These are phyloP conservation scores for Tenthredo distinguenda DNA, from an alignment of 2,888 invertebrate genomes.

Conservation along the genomic window DNA sequence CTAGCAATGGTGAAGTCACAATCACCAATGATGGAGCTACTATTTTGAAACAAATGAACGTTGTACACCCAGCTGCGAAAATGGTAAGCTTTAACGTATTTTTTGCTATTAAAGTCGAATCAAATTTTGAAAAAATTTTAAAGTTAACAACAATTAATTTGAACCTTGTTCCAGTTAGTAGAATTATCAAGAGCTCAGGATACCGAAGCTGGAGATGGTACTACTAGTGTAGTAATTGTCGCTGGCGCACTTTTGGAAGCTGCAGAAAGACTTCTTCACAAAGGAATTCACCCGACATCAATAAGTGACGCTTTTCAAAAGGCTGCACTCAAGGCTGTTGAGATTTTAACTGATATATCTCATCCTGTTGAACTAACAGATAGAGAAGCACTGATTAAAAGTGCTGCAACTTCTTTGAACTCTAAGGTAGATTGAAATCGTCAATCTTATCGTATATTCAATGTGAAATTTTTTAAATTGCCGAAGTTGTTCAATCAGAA, in stretches of 20 bases:
- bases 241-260: conserved; percentile 98
- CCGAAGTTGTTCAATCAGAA: not conserved
- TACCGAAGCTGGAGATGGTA: conserved; percentile 99
- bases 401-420: conserved; percentile 98
- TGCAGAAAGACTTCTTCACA: conserved; percentile 93
- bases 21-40: conserved; percentile 99
- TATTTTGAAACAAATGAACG: conserved; percentile 99
- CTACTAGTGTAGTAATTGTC: conserved; percentile 98
- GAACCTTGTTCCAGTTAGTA: conserved; percentile 85
- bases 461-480: not conserved
- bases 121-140: not conserved
- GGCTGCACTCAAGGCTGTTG: conserved; percentile 87
- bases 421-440: conserved; percentile 86
- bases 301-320: conserved; percentile 98
- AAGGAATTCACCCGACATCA: conserved; percentile 98
- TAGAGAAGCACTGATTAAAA: conserved; percentile 92
- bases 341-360: conserved; percentile 91
- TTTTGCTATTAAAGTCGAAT: conserved; percentile 34
- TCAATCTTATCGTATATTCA: not conserved
- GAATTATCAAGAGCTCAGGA: conserved; percentile 99
- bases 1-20: conserved; percentile 98
- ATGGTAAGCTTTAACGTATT: conserved; percentile 84
- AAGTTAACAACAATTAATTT: not conserved
- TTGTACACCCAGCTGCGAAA: conserved; percentile 98
- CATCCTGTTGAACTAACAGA: conserved; percentile 92